These are phyloP conservation scores for Sinocyclocheilus grahami DNA, from an alignment of 2,113 vertebrate species.

Conservation along the genomic window DNA sequence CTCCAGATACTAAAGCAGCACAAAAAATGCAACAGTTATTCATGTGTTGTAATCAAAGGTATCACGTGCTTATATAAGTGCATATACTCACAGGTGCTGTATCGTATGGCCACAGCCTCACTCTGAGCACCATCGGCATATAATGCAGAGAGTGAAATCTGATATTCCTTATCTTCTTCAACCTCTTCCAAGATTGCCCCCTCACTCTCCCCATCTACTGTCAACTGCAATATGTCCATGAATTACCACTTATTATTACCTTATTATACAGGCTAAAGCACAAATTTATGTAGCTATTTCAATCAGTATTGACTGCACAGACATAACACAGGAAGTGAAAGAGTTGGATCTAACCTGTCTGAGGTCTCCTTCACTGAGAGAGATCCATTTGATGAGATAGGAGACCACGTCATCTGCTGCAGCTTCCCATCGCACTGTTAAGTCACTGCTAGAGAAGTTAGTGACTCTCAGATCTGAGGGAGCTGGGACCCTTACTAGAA, in stretches of 20 bases:
- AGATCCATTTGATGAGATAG: conserved; percentile 92
- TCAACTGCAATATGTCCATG: conserved; percentile 73
- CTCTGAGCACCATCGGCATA: conserved; percentile 88
- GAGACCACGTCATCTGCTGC: conserved; percentile 83
- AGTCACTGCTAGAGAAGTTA: conserved; percentile 80
- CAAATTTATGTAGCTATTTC: background rate
- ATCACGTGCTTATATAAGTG: background rate
- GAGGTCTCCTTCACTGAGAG: conserved; percentile 81
- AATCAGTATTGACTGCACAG: background rate
- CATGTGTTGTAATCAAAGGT: background rate
- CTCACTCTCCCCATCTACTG: conserved; percentile 76
- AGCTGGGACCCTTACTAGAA: conserved; percentile 84
- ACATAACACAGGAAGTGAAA: background rate
- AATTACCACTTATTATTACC: background rate
- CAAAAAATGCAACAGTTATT: background rate
- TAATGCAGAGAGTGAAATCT: conserved; percentile 89
- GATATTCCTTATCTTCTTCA: conserved; percentile 84
- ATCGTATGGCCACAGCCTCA: conserved; percentile 83
- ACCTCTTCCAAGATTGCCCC: conserved; percentile 80
- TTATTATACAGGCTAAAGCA: background rate
- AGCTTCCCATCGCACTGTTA: conserved; percentile 82
- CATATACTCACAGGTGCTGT: conserved; percentile 84
- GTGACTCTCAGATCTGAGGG: conserved; percentile 81
- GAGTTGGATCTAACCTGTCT: conserved; percentile 79
- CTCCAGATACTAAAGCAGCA: conserved; percentile 72